Base-by-base conservation (phyloP, 1,140 invertebrate species). In the Oedothorax gibbosus region DNA sequence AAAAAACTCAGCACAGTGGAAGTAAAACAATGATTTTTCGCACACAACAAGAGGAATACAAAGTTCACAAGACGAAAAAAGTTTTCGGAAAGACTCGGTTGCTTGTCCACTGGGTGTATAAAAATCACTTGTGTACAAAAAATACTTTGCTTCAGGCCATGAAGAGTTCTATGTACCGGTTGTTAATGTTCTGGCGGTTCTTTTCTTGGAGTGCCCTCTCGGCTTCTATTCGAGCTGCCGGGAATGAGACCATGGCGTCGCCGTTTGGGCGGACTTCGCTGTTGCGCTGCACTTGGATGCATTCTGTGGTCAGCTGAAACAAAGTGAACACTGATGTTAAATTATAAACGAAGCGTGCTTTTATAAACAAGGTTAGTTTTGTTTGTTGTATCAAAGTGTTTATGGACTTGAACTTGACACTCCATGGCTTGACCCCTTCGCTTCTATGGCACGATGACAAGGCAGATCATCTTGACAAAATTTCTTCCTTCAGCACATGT, bases 81-180 rank as follows among this genome's bases (percentile, higher is more conserved):
- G n/a, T 80, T 71, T 57, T 69, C 65, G 53, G 80, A 82, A 82
- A 82, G 80, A 82, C 80, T 72, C 68, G 21, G 62, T 64, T 50
- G 80, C 73, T 35, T 57, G 51, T 53, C 35, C 65, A 56, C 62
- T 57, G 72, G 80, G 79, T 82, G 79, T 81, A 81, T 62, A n/a
- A 69, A 71, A 71, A 64, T 82, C 80, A 82, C 68, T 35, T 35
- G 35, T 35, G 69, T 82, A 69, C 69, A 51, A 14, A 66, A 60
- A 80, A 71, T 71, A 82, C 69, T 81, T 82, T 82, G 78, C 18
- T 53, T 88, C 78, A 90, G 62, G 88, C 88, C 88, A 90, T 89
- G 85, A 92, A 91, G n/a, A 92, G 87, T 82, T 93, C 92, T 15
- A 93, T 90, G 86, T 91, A 91, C 50, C 92, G 90, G 87, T 92